phyloP scores from a whole-genome alignment of 2,888 invertebrate genomes.

The Caenorhabditis panamensis region DNA sequence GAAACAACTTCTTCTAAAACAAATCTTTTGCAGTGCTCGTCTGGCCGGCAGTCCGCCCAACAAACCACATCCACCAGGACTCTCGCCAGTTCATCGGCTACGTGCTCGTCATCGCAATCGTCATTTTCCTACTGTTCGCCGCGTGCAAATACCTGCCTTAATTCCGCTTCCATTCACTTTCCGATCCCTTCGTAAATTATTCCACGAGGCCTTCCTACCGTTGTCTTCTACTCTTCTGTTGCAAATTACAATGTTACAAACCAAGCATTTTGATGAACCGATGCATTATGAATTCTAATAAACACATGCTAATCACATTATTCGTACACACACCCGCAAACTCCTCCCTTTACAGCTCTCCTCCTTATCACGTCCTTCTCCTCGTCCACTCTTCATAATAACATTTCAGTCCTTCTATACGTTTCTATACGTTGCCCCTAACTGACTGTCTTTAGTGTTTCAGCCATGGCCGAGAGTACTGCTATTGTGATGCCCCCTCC shows the following conservation, averaged over 20 bases:
- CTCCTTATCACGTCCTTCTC: slow-evolving; percentile 34
- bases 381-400: slow-evolving; percentile 34
- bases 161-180: neutral
- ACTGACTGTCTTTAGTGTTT: neutral
- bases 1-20: too few species aligned
- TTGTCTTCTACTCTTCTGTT: neutral
- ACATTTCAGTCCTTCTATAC: slow-evolving; percentile 18
- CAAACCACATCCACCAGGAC: slow-evolving; percentile 70
- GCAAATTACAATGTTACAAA: neutral
- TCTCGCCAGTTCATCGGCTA: slow-evolving; percentile 70
- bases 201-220: slow-evolving; percentile 10
- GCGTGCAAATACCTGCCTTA: slow-evolving; percentile 71
- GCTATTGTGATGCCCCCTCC: slow-evolving; percentile 63
- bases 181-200: neutral
- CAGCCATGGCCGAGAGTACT: slow-evolving; percentile 41
- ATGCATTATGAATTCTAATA: neutral
- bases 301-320: slow-evolving; percentile 11
- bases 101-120: slow-evolving; percentile 69
- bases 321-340: slow-evolving; percentile 24
- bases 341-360: slow-evolving; percentile 35
- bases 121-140: slow-evolving; percentile 71
- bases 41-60: slow-evolving; percentile 71
- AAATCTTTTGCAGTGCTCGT: slow-evolving; percentile 60
- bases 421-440: neutral
- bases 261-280: slow-evolving; percentile 3